A percentile compares a stretch with the other conserved stretches of the same genome.
These are phyloP conservation scores for Notodonta ziczac DNA, from an alignment of 2,888 invertebrate genomes.

Conservation along the genomic window DNA sequence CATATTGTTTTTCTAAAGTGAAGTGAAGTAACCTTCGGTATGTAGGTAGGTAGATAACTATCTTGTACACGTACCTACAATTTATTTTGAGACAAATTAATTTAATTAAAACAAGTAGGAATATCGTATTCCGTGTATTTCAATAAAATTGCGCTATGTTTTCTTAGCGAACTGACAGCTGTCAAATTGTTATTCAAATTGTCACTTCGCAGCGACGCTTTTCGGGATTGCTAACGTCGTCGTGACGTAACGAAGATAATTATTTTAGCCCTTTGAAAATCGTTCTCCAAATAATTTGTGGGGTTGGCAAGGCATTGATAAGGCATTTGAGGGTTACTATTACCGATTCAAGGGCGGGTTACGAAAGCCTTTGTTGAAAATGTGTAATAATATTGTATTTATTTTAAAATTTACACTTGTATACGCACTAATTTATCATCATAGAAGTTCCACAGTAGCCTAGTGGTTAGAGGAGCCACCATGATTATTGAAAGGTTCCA, in stretches of 20 bases:
- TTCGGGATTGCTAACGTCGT: slow-evolving; percentile 4
- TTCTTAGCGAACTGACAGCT: slow-evolving; percentile 29
- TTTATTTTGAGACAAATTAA: too few species aligned
- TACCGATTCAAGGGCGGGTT: background rate
- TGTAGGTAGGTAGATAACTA: too few species aligned
- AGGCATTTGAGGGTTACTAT: background rate
- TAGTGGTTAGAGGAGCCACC: too few species aligned
- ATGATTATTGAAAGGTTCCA: too few species aligned
- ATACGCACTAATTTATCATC: too few species aligned
- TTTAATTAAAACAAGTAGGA: too few species aligned
- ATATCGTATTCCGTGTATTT: background rate
- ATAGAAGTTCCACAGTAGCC: too few species aligned
- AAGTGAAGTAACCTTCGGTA: too few species aligned
- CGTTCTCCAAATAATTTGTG: background rate
- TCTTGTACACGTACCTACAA: too few species aligned
- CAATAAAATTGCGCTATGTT: slow-evolving; percentile 17
- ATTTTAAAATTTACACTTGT: too few species aligned
- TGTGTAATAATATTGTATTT: too few species aligned
- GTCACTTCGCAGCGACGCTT: background rate
- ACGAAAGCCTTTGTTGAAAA: background rate
- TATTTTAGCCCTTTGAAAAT: slow-evolving; percentile 1
- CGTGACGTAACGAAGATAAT: background rate
- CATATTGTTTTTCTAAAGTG: too few species aligned
- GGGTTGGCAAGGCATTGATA: background rate
- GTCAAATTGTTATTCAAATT: slow-evolving; percentile 26